Evolutionary conservation across 1,140 invertebrate species (phyloP), one percentile per base, ranked within the genome.

Genomic region (Drosophila paulistorum): DNA sequence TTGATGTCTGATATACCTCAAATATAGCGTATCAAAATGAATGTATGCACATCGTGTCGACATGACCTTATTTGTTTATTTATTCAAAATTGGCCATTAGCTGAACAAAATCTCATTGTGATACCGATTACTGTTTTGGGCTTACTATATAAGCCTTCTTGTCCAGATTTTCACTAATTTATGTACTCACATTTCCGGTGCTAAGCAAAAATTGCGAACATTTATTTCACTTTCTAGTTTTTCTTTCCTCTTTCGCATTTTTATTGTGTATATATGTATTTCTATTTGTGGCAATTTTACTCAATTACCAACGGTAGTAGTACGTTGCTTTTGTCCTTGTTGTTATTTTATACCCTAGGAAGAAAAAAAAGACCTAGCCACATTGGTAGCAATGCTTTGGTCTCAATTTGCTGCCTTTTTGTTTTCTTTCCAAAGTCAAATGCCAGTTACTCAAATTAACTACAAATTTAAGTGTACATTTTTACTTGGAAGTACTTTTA

Each of bases 281-380:
- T 69, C 65, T 33, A 66, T 83, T 82, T 82, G 71, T 67, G 72
- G 63, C 81, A 58, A 84, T 71, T 79, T 84, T 67, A 71, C 70
- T 80, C 67, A 84, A 84, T 84, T 84, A 74, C 71, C 76, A 73
- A 58, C 60, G 45, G 61, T 77, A n/a, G n/a, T 79, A 68, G 71
- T 65, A 68, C 66, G 63, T 68, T 61, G 33, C 45, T 51, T 7
- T 23, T 51, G 45, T 23, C 45, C 17, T 51, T 10, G 45, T 51
- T 51, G 45, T 51, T 23, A 51, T 51, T 51, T 51, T 51, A 51
- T 51, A 51, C 10, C 45, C 17, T 51, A 17, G 14, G 10, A 48
- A 7, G 45, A 10, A 10, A 51, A 51, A 20, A 23, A 20, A 17
- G 20, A 51, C 6, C 9, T 7, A 51, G 20, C 11, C 11, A 20